These are phyloP conservation scores for Sycophila texana DNA, from an alignment of 2,888 invertebrate genomes.

Conservation along the genomic window DNA sequence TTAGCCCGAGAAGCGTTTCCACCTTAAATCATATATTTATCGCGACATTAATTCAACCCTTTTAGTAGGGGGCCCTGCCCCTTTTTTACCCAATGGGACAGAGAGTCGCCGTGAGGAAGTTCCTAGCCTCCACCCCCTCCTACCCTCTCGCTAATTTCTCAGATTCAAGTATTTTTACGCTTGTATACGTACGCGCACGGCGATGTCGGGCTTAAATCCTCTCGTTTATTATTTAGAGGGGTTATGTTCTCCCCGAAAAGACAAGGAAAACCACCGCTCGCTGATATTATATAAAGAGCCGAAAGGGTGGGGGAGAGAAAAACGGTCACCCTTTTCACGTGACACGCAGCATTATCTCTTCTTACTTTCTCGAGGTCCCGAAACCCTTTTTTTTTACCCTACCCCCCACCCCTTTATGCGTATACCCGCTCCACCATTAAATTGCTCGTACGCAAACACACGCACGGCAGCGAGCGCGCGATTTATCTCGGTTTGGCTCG, in stretches of 20 bases:
- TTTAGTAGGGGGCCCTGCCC: conserved; percentile 68
- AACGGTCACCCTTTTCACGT: conserved; percentile 59
- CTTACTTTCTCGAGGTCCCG: conserved; percentile 53
- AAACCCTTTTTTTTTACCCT: conserved; percentile 47
- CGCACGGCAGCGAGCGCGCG: background rate
- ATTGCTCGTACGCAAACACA: conserved; percentile 50
- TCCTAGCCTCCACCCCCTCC: conserved; percentile 56
- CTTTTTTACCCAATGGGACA: conserved; percentile 67
- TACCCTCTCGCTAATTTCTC: conserved; percentile 75
- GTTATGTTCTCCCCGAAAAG: conserved; percentile 20
- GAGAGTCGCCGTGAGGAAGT: conserved; percentile 48
- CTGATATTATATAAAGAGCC: conserved; percentile 73
- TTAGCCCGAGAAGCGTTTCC: conserved; percentile 69
- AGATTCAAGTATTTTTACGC: conserved; percentile 75
- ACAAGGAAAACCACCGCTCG: conserved; percentile 53
- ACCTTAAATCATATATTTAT: conserved; percentile 77
- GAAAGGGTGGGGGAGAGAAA: conserved; percentile 36
- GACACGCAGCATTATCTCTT: conserved; percentile 63
- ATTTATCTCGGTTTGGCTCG: conserved; percentile 20
- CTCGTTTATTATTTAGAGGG: conserved; percentile 75
- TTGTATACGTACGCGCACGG: conserved; percentile 62
- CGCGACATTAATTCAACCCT: conserved; percentile 77
- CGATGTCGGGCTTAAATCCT: conserved; percentile 71
- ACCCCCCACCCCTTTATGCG: background rate
- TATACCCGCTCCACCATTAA: conserved; percentile 19